These are phyloP conservation scores for Bolinopsis microptera DNA, from an alignment of 37 sponge, comb jelly and placozoan genomes.

Conservation along the genomic window DNA sequence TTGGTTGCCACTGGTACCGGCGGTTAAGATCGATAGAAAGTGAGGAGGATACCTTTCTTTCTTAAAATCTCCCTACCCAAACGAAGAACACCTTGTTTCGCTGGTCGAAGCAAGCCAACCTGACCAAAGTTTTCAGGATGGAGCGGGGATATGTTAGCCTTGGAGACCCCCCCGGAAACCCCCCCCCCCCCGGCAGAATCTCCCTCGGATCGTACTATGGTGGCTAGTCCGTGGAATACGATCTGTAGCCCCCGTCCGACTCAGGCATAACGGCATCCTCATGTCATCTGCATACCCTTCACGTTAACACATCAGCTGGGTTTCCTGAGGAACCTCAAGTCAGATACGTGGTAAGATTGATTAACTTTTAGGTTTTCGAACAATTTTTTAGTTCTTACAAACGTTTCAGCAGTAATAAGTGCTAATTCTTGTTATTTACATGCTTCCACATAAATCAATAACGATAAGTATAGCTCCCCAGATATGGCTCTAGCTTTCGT, in stretches of 20 bases:
- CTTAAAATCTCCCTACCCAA: conserved; percentile 72
- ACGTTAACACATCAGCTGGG: conserved; percentile 60
- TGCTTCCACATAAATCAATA: too few species aligned
- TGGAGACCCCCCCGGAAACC: not conserved
- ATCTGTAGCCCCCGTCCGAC: conserved; percentile 9
- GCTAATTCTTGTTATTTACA: too few species aligned
- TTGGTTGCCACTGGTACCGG: conserved; percentile 81
- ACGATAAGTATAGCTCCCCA: too few species aligned
- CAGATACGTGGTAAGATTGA: too few species aligned
- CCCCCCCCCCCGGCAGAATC: too few species aligned
- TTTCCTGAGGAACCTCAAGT: not conserved
- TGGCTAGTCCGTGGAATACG: conserved; percentile 11
- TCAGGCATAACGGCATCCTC: not conserved
- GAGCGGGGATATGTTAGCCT: conserved; percentile 30
- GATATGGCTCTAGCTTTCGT: too few species aligned
- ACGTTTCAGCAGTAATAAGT: too few species aligned
- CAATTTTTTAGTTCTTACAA: too few species aligned
- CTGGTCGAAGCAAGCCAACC: conserved; percentile 93
- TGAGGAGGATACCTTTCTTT: conserved; percentile 78
- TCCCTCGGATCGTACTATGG: not conserved
- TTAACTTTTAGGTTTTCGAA: too few species aligned
- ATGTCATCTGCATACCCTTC: conserved; percentile 63
- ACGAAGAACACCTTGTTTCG: conserved; percentile 79
- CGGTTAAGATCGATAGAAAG: conserved; percentile 80
- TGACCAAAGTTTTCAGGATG: conserved; percentile 51